phyloP scores from a whole-genome alignment of 2,888 invertebrate genomes.

The Amiota mariae region DNA sequence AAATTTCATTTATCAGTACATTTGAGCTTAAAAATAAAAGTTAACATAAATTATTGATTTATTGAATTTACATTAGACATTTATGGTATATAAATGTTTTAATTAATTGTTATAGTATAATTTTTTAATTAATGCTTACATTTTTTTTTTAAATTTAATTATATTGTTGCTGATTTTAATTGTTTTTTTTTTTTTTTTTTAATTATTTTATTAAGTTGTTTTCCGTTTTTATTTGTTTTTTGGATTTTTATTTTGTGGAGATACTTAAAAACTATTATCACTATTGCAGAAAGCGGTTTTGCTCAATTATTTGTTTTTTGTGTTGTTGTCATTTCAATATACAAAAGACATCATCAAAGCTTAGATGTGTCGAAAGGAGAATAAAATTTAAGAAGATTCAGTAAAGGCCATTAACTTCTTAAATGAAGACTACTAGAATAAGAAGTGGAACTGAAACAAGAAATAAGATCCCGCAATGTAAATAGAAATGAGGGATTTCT shows the following conservation, averaged over 20 bases:
- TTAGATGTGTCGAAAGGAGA: background rate
- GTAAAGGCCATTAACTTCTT: too few species aligned
- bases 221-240: slow-evolving; percentile 44
- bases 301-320: slow-evolving; percentile 47
- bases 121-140: too few species aligned
- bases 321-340: background rate
- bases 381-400: too few species aligned
- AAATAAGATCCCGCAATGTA: too few species aligned
- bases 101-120: too few species aligned
- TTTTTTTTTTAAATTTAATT: slow-evolving; percentile 22
- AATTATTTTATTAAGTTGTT: slow-evolving; percentile 28
- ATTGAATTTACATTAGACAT: slow-evolving; percentile 8
- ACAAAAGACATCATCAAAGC: slow-evolving; percentile 24
- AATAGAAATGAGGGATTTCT: too few species aligned
- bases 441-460: too few species aligned
- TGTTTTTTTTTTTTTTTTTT: slow-evolving; percentile 28
- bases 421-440: too few species aligned
- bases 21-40: slow-evolving; percentile 7
- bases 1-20: background rate
- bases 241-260: slow-evolving; percentile 55
- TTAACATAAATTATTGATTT: slow-evolving; percentile 9
- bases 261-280: slow-evolving; percentile 73
- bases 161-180: slow-evolving; percentile 38
- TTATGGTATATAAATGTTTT: too few species aligned
- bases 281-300: slow-evolving; percentile 73